Base-by-base conservation (phyloP, 2,888 invertebrate species). In the Stegophylla sp. region DNA sequence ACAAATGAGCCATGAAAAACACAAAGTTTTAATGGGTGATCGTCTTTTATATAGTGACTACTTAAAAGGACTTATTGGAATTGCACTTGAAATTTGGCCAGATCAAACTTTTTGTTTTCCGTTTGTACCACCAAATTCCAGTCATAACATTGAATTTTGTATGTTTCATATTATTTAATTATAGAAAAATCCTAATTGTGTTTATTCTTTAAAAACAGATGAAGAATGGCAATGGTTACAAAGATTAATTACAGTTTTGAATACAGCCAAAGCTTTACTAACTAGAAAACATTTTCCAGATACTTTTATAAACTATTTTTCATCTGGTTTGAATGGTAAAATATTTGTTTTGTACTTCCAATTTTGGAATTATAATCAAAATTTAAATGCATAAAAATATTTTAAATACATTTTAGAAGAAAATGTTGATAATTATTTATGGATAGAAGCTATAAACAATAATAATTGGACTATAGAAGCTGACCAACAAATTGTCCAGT, bases 401-500 rank as follows among this genome's bases (percentile, higher is more conserved):
- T 82, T 66, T 59, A 84, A 74, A 81, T 48, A 77, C 48, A 53
- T 76, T 59, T 74, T 64, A 75, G 84, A 83, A 56, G 82, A 84
- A 63, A 79, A 20, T 61, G 13, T 23, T 17, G 51, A 71, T 71
- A 10, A 48, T 63, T 63, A 79, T 63, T 71, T 79, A 48, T 83
- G 84, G 82, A 82, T 83, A 43, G 67, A 84, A 15, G 86, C 86
- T 3, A 85, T 86, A 83, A 88, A 89, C 83, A 89, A 89, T 84
- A 85, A 85, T 34, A 85, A 86, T 34, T 91, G 91, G 91, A 88
- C 87, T 74, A 84, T 89, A 61, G 88, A 88, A 83, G 89, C 89
- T 84, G 91, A 91, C 84, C 88, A 88, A 73, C 90, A 91, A 85
- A 89, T 91, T 59, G 90, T 91, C 87, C 86, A 87, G 64, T 91